These are phyloP conservation scores for Elanus axillaris DNA, from an alignment of 2,113 vertebrate genomes.

Conservation along the genomic window DNA sequence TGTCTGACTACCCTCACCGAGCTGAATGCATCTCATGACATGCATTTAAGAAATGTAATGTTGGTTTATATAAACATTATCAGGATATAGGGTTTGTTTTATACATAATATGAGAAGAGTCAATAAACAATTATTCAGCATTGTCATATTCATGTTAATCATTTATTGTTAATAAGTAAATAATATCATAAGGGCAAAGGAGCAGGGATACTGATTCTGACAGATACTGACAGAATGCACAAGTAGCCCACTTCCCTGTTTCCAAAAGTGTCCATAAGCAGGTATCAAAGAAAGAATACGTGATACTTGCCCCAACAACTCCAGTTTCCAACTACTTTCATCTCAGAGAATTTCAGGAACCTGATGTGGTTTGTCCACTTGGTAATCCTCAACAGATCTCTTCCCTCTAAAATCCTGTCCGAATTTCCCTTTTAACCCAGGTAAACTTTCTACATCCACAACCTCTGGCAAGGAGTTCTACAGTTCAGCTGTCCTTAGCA, in stretches of 20 bases:
- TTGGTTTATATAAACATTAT: not conserved
- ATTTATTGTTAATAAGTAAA: not conserved
- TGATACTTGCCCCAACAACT: not conserved
- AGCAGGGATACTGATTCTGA: not conserved
- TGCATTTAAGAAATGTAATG: not conserved
- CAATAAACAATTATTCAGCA: not conserved
- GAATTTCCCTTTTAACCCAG: not conserved
- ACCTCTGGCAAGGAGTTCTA: not conserved
- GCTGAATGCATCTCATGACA: not conserved
- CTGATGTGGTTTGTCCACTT: not conserved
- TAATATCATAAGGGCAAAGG: not conserved
- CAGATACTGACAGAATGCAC: not conserved
- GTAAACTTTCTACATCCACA: not conserved
- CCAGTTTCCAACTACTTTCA: not conserved
- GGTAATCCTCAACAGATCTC: not conserved
- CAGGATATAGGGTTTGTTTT: not conserved
- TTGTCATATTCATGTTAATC: not conserved
- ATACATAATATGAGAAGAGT: not conserved
- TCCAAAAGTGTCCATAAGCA: not conserved
- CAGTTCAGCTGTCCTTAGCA: not conserved
- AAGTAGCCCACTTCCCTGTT: not conserved
- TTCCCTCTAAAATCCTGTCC: not conserved
- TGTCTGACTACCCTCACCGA: not conserved
- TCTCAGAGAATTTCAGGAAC: not conserved
- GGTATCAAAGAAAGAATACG: not conserved